Evolutionary conservation across 2,888 invertebrate genomes (phyloP).

Genomic region (Apodemia hepburni): DNA sequence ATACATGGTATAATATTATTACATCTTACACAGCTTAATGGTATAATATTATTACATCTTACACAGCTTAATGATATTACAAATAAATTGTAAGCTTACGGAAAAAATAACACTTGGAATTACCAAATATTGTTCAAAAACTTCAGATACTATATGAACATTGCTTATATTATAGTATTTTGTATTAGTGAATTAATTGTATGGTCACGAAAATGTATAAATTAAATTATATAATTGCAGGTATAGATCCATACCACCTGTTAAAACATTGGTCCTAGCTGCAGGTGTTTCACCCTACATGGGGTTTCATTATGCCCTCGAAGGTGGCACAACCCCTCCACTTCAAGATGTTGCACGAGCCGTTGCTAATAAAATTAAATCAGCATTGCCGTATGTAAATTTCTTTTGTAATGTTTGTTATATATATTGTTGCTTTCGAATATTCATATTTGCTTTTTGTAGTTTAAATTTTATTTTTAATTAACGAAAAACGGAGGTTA

Average conservation of each 20-base stretch:
- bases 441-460: too few relatives aligned
- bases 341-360: slow-evolving; percentile 96
- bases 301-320: slow-evolving; percentile 94
- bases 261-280: slow-evolving; percentile 87
- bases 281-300: slow-evolving; percentile 91
- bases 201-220: too few relatives aligned
- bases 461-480: too few relatives aligned
- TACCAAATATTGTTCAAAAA: background rate
- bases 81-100: background rate
- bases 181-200: too few relatives aligned
- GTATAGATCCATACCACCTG: slow-evolving; percentile 87
- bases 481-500: too few relatives aligned
- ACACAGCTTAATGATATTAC: background rate
- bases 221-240: slow-evolving; percentile 44
- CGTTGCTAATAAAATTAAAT: slow-evolving; percentile 92
- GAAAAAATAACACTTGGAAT: background rate
- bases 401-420: background rate
- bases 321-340: slow-evolving; percentile 89
- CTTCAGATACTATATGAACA: background rate
- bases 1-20: slow-evolving; percentile 68
- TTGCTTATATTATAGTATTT: background rate
- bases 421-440: too few relatives aligned
- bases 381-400: slow-evolving; percentile 85
- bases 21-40: slow-evolving; percentile 36
- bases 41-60: slow-evolving; percentile 39